Base-by-base conservation (phyloP, 2,113 vertebrate genomes). In the Thunnus maccoyii region DNA sequence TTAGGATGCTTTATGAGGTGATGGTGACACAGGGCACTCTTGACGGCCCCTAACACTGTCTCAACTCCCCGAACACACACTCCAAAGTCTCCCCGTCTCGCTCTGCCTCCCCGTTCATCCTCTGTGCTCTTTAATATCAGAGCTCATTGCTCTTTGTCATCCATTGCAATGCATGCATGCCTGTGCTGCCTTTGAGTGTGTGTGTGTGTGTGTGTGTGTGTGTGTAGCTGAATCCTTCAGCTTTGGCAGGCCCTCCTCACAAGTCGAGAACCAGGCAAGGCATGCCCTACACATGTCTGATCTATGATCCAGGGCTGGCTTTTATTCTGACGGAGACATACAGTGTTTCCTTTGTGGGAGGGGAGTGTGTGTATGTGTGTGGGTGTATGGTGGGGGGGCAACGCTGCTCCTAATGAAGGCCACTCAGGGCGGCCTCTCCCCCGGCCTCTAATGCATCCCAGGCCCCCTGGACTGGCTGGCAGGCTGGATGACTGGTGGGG, bases 1-100 rank as follows among this genome's bases (percentile, higher is more conserved):
- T 95, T 94, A 93, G 68, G 81, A 82, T 93, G 89, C 54, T 94
- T 92, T 89, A 95, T 94, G 94, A 93, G 94, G 92, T 95, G 94
- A 83, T 56, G 85, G 85, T 91, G 90, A 95, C 87, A 88, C 74
- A 44, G 86, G 92, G 86, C 88, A 71, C 87, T 84, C 85, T 80
- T 85, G 78, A 88, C 60, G 57, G 86, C 85, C 80, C 82, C 87
- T 76, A 86, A 82, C 86, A 78, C 68, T 50, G 57, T 76, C 85
- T 90, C 78, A 85, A 71, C 85, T 83, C 83, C 71, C 72, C 80
- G 51, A 51, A 67, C 80, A 76, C 72, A 73, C 76, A 78, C 74
- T 74, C 74, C 76, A 62, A 66, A 75, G 47, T 73, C 66, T 86
- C 75, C n/a, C 55, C 67, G 67, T 80, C 46, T 69, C 25, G 60